phyloP scores from a whole-genome alignment of 2,888 invertebrate species.

The Cheilosia soror region DNA sequence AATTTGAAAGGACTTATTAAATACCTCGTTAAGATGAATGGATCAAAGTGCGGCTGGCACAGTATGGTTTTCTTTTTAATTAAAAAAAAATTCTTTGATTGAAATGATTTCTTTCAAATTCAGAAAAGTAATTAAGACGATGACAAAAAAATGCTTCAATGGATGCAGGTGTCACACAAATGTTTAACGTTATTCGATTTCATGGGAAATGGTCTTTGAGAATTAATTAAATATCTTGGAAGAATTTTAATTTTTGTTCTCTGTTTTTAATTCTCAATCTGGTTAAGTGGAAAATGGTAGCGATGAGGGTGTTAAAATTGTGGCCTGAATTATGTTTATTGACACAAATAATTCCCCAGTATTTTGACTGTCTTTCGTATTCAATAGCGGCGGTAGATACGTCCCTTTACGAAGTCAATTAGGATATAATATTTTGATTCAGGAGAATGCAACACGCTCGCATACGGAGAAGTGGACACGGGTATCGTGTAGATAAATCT shows the following conservation, averaged over 20 bases:
- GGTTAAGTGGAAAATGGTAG: neutral
- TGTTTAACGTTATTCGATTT: constrained; percentile 2
- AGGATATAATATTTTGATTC: too few relatives aligned
- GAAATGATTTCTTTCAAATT: constrained; percentile 17
- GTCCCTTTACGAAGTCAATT: too few relatives aligned
- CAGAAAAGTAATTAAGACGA: neutral
- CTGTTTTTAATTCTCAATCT: neutral
- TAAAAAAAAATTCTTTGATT: constrained; percentile 29
- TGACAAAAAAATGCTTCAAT: neutral
- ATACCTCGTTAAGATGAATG: constrained; percentile 46
- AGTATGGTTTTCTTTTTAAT: constrained; percentile 31
- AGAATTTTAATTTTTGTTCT: neutral
- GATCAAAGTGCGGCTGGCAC: constrained; percentile 11
- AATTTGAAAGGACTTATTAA: constrained; percentile 37
- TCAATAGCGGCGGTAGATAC: too few relatives aligned
- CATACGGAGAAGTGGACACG: too few relatives aligned
- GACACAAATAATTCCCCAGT: too few relatives aligned
- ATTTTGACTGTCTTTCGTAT: too few relatives aligned
- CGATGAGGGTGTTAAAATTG: neutral
- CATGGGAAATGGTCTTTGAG: neutral
- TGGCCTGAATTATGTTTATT: too few relatives aligned
- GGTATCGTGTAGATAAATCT: too few relatives aligned
- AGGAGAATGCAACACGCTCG: too few relatives aligned
- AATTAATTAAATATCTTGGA: constrained; percentile 24
- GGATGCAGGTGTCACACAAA: constrained; percentile 23